Evolutionary conservation across 1,140 invertebrate genomes (phyloP).

Genomic region (Drosophila pruinosa): DNA sequence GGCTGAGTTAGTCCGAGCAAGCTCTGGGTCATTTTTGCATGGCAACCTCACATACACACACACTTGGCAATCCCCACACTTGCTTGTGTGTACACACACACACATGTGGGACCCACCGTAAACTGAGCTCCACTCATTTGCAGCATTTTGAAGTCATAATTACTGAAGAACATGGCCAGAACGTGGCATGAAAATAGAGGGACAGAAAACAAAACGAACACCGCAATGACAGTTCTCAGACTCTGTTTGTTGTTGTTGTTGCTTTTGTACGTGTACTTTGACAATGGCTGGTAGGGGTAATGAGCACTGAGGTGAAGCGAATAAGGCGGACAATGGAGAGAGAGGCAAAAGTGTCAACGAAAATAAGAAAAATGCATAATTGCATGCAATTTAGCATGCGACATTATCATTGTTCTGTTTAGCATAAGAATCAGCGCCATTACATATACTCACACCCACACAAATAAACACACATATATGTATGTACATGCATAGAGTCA

Average conservation of each 20-base stretch:
- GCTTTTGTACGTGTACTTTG: too few species aligned
- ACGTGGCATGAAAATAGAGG: neutral
- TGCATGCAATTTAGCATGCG: constrained; percentile 79
- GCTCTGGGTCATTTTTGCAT: neutral
- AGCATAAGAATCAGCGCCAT: constrained; percentile 65
- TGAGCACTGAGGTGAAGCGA: constrained; percentile 28
- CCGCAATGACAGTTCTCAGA: constrained; percentile 19
- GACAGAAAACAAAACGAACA: constrained; percentile 20
- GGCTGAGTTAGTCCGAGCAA: neutral
- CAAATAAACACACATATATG: too few species aligned
- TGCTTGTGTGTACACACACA: neutral
- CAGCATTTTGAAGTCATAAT: constrained; percentile 45
- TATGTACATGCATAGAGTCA: neutral
- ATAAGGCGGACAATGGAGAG: neutral
- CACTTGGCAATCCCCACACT: neutral
- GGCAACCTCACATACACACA: neutral
- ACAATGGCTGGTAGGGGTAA: constrained; percentile 23
- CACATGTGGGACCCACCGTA: neutral
- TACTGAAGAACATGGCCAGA: constrained; percentile 11
- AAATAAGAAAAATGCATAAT: constrained; percentile 74
- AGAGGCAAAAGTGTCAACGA: constrained; percentile 26
- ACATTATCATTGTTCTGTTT: constrained; percentile 81
- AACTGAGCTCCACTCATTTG: constrained; percentile 19
- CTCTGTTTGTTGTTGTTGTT: constrained; percentile 28
- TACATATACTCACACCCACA: constrained; percentile 6